A percentile compares a stretch with the other conserved stretches of the same genome.
These are phyloP conservation scores for Lasioglossum calceatum DNA, from an alignment of 2,888 invertebrate species.

Conservation along the genomic window DNA sequence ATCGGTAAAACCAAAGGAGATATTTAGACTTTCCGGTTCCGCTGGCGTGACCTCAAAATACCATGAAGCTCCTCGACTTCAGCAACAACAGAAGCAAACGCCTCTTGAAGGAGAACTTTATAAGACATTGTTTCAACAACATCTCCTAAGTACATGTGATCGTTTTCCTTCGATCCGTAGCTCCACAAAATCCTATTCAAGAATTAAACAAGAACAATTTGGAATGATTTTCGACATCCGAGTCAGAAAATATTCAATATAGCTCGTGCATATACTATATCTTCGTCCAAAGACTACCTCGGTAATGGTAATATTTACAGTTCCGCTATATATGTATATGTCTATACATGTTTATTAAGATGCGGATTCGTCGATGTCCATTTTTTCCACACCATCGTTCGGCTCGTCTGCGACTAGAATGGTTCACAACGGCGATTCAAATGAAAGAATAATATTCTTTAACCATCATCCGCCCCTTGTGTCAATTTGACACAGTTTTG, in stretches of 20 bases:
- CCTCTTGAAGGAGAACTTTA: conserved; percentile 4
- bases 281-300: neutral
- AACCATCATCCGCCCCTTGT: no score
- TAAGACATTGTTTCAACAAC: conserved; percentile 32
- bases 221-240: conserved; percentile 53
- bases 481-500: no score
- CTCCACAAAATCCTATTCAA: conserved; percentile 35
- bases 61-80: conserved; percentile 34
- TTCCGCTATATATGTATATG: conserved; percentile 24
- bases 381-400: conserved; percentile 50
- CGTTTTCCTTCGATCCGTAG: conserved; percentile 34
- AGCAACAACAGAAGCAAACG: conserved; percentile 38
- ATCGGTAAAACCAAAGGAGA: neutral
- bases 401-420: conserved; percentile 15
- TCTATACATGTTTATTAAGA: conserved; percentile 31
- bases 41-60: neutral
- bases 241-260: conserved; percentile 44
- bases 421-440: neutral
- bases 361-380: conserved; percentile 55
- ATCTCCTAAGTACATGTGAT: conserved; percentile 48
- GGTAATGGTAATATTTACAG: conserved; percentile 57
- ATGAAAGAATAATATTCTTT: neutral
- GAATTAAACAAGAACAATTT: conserved; percentile 54
- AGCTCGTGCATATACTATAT: conserved; percentile 43
- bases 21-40: neutral